Percentiles rank a stretch among this genome's conserved stretches.
phyloP scores from a whole-genome alignment of 2,888 invertebrate species.

The Drosophila antonietae region DNA sequence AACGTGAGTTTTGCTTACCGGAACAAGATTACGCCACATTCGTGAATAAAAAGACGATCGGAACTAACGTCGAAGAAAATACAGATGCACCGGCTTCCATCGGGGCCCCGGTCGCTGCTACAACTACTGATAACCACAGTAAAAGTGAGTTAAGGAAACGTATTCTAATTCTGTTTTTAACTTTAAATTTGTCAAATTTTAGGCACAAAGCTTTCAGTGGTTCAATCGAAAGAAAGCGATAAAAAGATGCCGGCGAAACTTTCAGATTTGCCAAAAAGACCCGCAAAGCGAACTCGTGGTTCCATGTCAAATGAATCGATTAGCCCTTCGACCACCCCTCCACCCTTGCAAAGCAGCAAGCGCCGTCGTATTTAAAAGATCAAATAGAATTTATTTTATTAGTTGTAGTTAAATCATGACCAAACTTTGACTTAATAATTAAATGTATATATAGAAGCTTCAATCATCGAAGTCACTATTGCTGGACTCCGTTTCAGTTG shows the following conservation, averaged over 20 bases:
- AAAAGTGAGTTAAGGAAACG: constrained; percentile 56
- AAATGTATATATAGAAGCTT: constrained; percentile 55
- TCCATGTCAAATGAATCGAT: constrained; percentile 84
- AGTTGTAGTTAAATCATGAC: constrained; percentile 46
- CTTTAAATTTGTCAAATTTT: not conserved
- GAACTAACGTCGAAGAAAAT: constrained; percentile 58
- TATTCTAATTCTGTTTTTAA: not conserved
- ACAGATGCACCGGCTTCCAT: constrained; percentile 41
- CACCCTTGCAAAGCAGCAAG: constrained; percentile 81
- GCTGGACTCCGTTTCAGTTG: constrained; percentile 45
- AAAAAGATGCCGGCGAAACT: constrained; percentile 81
- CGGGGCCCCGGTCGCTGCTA: constrained; percentile 48
- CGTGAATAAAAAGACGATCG: constrained; percentile 67
- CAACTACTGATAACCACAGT: constrained; percentile 63
- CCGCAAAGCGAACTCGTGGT: constrained; percentile 84
- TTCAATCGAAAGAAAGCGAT: constrained; percentile 76
- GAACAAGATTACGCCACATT: constrained; percentile 85
- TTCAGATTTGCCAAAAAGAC: constrained; percentile 82
- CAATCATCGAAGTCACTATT: constrained; percentile 75
- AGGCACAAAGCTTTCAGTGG: constrained; percentile 36
- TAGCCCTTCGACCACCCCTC: constrained; percentile 84
- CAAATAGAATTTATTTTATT: constrained; percentile 35
- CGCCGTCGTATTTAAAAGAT: constrained; percentile 82
- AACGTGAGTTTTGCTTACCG: constrained; percentile 86
- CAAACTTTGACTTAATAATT: constrained; percentile 47